phyloP scores from a whole-genome alignment of 2,888 invertebrate species.

The Leucoptera coffeella region DNA sequence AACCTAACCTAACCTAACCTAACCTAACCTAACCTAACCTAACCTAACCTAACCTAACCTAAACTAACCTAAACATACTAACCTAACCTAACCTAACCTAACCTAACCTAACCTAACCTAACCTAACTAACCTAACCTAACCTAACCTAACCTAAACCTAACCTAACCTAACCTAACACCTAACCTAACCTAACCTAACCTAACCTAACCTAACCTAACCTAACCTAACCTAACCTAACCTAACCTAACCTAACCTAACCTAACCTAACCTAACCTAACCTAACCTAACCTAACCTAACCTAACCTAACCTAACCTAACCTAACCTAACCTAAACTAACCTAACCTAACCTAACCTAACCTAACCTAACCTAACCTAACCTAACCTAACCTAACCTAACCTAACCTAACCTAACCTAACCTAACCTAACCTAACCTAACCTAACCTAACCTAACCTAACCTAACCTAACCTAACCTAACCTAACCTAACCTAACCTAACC shows the following conservation, averaged over 20 bases:
- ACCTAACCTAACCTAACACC: conserved; percentile 5
- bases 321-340: conserved; percentile 5
- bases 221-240: conserved; percentile 4
- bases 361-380: conserved; percentile 2
- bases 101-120: conserved; percentile 5
- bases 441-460: conserved; percentile 5
- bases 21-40: conserved; percentile 3
- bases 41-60: conserved; percentile 4
- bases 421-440: conserved; percentile 5
- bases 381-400: conserved; percentile 5
- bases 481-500: conserved; percentile 2
- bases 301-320: conserved; percentile 5
- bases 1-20: conserved; percentile 3
- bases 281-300: conserved; percentile 5
- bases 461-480: conserved; percentile 3
- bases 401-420: conserved; percentile 5
- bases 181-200: conserved; percentile 3
- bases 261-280: conserved; percentile 5
- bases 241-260: conserved; percentile 5
- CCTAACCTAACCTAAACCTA: no score
- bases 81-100: conserved; percentile 3
- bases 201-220: conserved; percentile 6
- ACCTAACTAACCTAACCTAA: conserved; percentile 2
- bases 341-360: conserved; percentile 4
- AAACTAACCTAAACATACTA: no score